phyloP scores from a whole-genome alignment of 2,888 invertebrate genomes.

The Apotomis betuletana region DNA sequence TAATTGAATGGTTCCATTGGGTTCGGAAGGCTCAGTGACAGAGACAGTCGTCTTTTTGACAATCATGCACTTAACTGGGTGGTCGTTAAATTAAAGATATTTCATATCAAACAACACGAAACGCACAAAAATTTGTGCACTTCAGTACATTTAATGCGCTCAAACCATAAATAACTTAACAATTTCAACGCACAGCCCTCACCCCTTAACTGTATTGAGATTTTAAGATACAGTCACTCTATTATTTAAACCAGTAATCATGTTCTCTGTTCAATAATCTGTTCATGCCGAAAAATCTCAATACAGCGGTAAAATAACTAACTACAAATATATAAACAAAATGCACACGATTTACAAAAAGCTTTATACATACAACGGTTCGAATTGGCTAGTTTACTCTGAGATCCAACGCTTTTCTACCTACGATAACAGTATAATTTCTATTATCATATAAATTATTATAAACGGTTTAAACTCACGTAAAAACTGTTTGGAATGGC shows the following conservation, averaged over 20 bases:
- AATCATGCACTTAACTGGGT: too few species aligned
- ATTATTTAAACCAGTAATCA: not conserved
- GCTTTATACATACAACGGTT: not conserved
- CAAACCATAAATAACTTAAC: slow-evolving; percentile 34
- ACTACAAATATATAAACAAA: slow-evolving; percentile 28
- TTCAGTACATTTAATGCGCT: slow-evolving; percentile 17
- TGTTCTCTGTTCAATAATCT: too few species aligned
- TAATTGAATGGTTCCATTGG: too few species aligned
- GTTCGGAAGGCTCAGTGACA: too few species aligned
- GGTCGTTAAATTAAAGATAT: not conserved
- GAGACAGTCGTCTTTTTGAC: too few species aligned
- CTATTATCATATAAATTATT: not conserved
- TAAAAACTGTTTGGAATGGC: too few species aligned
- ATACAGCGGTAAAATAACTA: slow-evolving; percentile 1
- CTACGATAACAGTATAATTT: not conserved
- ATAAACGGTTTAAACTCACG: too few species aligned
- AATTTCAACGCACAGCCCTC: slow-evolving; percentile 37
- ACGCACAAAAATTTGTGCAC: slow-evolving; percentile 2
- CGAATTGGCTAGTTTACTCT: not conserved
- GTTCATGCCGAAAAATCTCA: not conserved
- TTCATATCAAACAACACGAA: not conserved
- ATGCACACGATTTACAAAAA: slow-evolving; percentile 31
- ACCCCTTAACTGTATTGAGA: slow-evolving; percentile 17
- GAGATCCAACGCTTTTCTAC: slow-evolving; percentile 12
- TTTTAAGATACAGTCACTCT: slow-evolving; percentile 1